These are phyloP conservation scores for Chironomus striatipennis DNA, from an alignment of 1,140 invertebrate genomes.

Conservation along the genomic window DNA sequence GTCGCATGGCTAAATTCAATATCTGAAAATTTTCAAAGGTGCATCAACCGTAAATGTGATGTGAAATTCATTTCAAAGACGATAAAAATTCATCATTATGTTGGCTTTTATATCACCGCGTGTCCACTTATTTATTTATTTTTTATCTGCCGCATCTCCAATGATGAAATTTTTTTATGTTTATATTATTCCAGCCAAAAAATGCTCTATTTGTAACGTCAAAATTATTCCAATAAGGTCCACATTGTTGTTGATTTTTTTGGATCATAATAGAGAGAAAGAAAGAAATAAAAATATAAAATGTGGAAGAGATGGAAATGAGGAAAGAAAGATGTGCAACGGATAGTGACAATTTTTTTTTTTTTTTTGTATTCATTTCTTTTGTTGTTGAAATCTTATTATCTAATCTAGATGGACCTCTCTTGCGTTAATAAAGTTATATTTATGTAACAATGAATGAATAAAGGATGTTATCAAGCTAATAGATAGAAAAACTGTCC, in stretches of 20 bases:
- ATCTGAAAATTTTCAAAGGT: no score
- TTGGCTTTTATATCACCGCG: neutral
- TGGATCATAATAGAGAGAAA: neutral
- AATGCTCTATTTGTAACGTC: neutral
- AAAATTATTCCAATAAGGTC: neutral
- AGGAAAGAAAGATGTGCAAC: neutral
- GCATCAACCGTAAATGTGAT: neutral
- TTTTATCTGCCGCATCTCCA: neutral
- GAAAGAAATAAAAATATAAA: no score
- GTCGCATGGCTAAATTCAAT: no score
- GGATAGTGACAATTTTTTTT: neutral
- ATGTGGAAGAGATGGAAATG: neutral
- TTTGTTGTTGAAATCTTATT: neutral
- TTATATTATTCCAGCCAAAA: neutral
- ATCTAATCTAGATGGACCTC: neutral
- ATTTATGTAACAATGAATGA: neutral
- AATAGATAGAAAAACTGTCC: neutral
- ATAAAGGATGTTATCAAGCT: neutral
- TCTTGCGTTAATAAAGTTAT: neutral
- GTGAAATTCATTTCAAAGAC: neutral
- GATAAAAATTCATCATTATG: conserved; percentile 4
- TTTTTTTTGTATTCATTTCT: neutral
- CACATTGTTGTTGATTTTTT: neutral
- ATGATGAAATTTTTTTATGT: neutral
- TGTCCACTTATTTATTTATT: no score